phyloP scores from a whole-genome alignment of 2,797 vertebrate genomes.

The Cyprinodon diabolis region DNA sequence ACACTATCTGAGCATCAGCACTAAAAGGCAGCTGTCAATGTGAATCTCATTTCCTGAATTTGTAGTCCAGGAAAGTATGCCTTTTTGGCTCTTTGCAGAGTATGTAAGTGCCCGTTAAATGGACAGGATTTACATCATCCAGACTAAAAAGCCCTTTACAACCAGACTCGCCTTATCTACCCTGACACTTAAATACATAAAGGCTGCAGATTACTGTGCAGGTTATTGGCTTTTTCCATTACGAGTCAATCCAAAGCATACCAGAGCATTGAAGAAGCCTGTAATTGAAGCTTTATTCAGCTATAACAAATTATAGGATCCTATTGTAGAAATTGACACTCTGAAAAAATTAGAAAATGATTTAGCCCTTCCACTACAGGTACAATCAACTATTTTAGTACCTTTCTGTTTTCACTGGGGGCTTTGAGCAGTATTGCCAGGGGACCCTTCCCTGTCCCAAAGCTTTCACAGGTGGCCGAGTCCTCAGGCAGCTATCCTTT shows the following conservation, averaged over 20 bases:
- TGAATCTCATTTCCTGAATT: conserved; percentile 3
- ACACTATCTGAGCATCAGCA: not conserved
- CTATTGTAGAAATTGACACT: not conserved
- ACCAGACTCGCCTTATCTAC: not conserved
- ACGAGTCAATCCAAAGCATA: not conserved
- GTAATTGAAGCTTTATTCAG: not conserved
- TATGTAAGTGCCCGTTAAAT: conserved; percentile 5
- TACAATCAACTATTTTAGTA: not conserved
- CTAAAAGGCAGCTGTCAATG: not conserved
- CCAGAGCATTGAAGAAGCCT: not conserved
- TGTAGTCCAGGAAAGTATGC: not conserved
- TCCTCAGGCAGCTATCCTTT: not conserved
- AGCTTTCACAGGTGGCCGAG: not conserved
- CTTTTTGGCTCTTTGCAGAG: conserved; percentile 1
- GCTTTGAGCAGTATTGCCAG: not conserved
- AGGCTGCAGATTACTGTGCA: not conserved
- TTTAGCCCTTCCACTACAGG: not conserved
- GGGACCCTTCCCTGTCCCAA: not conserved
- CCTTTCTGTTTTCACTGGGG: not conserved
- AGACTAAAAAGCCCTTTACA: not conserved
- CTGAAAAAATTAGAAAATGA: not conserved
- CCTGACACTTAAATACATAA: not conserved
- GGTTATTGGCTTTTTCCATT: not conserved
- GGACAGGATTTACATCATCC: conserved; percentile 2
- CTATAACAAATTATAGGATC: not conserved